Evolutionary conservation across 2,797 vertebrate species (phyloP).

Genomic region (Knipowitschia caucasica): DNA sequence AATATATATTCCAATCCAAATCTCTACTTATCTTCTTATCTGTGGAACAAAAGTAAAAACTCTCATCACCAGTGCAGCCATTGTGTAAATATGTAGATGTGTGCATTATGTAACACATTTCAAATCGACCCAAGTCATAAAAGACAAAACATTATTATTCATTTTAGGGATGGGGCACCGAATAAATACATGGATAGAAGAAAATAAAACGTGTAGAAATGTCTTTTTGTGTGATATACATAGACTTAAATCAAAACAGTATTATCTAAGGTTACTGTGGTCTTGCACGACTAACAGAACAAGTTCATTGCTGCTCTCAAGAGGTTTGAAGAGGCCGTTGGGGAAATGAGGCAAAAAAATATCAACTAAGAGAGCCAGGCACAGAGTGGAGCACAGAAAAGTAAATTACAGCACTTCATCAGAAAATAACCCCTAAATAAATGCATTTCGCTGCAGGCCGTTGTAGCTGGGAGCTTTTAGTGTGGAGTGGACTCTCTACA

Average conservation of each 20-base stretch:
- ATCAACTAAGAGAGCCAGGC: constrained; percentile 17
- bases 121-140: no score
- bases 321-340: constrained; percentile 14
- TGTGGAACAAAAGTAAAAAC: no score
- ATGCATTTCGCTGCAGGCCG: constrained; percentile 19
- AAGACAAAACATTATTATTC: no score
- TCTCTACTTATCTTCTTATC: no score
- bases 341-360: constrained; percentile 42
- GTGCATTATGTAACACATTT: no score
- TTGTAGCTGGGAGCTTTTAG: constrained; percentile 1
- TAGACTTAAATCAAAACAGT: constrained; percentile 1
- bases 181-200: no score
- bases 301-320: constrained; percentile 24
- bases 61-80: no score
- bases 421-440: constrained; percentile 34
- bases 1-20: no score
- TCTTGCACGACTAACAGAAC: constrained; percentile 28
- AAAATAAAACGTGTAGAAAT: no score
- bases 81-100: no score
- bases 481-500: constrained; percentile 17
- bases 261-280: constrained; percentile 11
- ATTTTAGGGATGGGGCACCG: no score
- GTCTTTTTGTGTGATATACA: constrained; percentile 5
- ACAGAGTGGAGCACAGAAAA: constrained; percentile 31
- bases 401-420: constrained; percentile 48